A percentile compares a stretch with the other conserved stretches of the same genome.
Conservation (phyloP, 2,888 invertebrate genomes). For the Oscheius onirici region DNA sequence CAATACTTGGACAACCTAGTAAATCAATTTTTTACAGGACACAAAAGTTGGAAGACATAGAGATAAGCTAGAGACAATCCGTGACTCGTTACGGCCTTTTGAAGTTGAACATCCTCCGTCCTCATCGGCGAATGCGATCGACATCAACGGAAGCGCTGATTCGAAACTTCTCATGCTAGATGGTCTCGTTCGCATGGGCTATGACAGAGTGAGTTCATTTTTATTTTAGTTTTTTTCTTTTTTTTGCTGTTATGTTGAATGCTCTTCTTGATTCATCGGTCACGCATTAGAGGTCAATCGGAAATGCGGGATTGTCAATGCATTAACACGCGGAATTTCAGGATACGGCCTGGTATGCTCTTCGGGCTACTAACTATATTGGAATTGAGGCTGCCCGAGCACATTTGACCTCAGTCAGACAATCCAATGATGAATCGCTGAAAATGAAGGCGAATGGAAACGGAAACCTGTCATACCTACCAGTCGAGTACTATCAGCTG, state of each 20-base stretch:
- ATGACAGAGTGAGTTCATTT: constrained; percentile 12
- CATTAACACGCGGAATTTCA: constrained; percentile 7
- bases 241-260: too few relatives aligned
- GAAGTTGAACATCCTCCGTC: constrained; percentile 34
- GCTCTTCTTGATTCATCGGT: constrained; percentile 1
- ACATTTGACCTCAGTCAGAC: not conserved
- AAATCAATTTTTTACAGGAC: constrained; percentile 37
- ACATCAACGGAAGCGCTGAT: not conserved
- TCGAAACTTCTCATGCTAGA: constrained; percentile 8
- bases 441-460: too few relatives aligned
- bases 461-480: too few relatives aligned
- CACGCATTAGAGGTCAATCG: not conserved
- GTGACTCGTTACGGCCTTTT: constrained; percentile 62
- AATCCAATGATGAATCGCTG: too few relatives aligned
- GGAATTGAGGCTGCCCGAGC: constrained; percentile 24
- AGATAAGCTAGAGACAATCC: constrained; percentile 66
- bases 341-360: constrained; percentile 28
- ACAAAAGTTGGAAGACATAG: constrained; percentile 63
- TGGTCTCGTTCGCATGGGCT: constrained; percentile 23
- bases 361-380: not conserved
- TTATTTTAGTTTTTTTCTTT: not conserved
- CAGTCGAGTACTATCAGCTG: too few relatives aligned
- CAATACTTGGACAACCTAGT: too few relatives aligned
- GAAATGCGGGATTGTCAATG: too few relatives aligned
- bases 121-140: not conserved